phyloP scores from a whole-genome alignment of 2,888 invertebrate species.

The Matsumyia berberina region DNA sequence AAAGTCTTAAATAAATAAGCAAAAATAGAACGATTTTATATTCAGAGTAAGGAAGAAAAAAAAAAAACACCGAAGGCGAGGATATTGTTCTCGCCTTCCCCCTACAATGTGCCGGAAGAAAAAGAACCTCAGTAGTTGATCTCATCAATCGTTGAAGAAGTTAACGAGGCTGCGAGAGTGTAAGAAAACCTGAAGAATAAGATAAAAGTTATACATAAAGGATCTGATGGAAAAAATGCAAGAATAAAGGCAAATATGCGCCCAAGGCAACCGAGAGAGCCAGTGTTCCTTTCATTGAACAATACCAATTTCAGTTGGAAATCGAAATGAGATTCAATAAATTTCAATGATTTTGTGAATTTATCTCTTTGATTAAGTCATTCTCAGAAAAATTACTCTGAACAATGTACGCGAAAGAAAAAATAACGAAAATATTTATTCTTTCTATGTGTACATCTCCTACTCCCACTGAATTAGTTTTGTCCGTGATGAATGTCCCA shows the following conservation, averaged over 20 bases:
- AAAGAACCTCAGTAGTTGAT: slow-evolving; percentile 62
- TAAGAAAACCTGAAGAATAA: slow-evolving; percentile 52
- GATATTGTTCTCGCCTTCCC: slow-evolving; percentile 12
- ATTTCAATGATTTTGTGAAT: slow-evolving; percentile 74
- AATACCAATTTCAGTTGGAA: slow-evolving; percentile 70
- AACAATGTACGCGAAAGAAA: slow-evolving; percentile 31
- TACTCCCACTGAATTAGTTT: slow-evolving; percentile 42
- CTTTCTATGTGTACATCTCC: slow-evolving; percentile 7
- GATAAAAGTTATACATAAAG: slow-evolving; percentile 51
- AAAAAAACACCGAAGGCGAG: neutral
- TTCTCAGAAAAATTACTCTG: slow-evolving; percentile 45
- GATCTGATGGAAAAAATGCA: slow-evolving; percentile 44
- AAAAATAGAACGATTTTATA: slow-evolving; percentile 10
- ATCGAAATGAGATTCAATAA: slow-evolving; percentile 75
- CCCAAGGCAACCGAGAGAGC: slow-evolving; percentile 59
- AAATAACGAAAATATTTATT: slow-evolving; percentile 49
- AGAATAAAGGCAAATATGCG: slow-evolving; percentile 66
- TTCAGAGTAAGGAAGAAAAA: neutral
- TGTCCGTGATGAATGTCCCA: slow-evolving; percentile 32
- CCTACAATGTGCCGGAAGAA: slow-evolving; percentile 12
- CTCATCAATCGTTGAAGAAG: slow-evolving; percentile 65
- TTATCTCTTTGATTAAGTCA: slow-evolving; percentile 75
- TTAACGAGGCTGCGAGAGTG: slow-evolving; percentile 50
- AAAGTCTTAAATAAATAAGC: neutral
- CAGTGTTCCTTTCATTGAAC: slow-evolving; percentile 67